Evolutionary conservation across 2,888 invertebrate species (phyloP).

Genomic region (Dolichopus griseipennis): DNA sequence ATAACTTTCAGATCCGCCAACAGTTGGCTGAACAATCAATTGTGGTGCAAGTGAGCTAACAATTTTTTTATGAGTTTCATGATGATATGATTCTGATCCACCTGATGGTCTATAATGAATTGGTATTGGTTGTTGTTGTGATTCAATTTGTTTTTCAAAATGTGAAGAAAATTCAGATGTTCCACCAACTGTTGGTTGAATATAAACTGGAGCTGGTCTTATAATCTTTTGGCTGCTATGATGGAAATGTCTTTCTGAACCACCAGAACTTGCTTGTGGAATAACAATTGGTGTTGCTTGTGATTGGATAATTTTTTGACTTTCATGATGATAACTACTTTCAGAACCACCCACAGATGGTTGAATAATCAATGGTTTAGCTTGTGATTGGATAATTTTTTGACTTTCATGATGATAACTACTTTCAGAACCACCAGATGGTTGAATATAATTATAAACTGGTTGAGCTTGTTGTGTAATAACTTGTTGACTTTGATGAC

Average conservation of each 20-base stretch:
- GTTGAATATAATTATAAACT: constrained; percentile 19
- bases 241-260: constrained; percentile 32
- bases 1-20: constrained; percentile 19
- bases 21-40: constrained; percentile 14
- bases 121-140: constrained; percentile 10
- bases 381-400: constrained; percentile 25
- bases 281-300: constrained; percentile 25
- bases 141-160: neutral
- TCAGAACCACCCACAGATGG: constrained; percentile 27
- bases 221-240: constrained; percentile 25
- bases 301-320: constrained; percentile 25
- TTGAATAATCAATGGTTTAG: constrained; percentile 24
- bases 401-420: constrained; percentile 23
- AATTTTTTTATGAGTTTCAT: constrained; percentile 21
- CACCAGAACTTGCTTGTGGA: constrained; percentile 21
- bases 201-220: constrained; percentile 11
- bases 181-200: constrained; percentile 7
- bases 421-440: constrained; percentile 23
- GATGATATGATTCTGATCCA: constrained; percentile 16
- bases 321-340: constrained; percentile 28
- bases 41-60: constrained; percentile 17
- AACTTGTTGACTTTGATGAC: constrained; percentile 24
- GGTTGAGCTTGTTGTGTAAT: constrained; percentile 25
- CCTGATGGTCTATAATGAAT: constrained; percentile 15
- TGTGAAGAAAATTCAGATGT: constrained; percentile 9